Conservation (phyloP, 2,113 vertebrate genomes). For the Clinocottus analis region DNA sequence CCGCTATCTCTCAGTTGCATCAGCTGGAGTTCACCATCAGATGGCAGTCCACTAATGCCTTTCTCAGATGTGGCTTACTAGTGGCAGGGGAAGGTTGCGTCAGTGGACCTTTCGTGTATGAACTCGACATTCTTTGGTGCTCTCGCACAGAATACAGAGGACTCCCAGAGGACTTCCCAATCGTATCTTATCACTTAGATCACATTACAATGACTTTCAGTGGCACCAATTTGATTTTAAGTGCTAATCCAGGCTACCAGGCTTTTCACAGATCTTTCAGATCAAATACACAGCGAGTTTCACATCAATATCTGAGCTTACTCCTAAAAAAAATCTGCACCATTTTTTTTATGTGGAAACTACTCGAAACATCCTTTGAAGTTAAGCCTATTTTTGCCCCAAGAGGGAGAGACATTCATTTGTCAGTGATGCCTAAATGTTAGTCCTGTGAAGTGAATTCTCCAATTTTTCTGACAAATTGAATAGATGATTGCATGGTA, state of each 20-base stretch:
- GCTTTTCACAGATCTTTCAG: slow-evolving; percentile 59
- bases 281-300: slow-evolving; percentile 60
- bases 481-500: slow-evolving; percentile 17
- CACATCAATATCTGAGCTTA: slow-evolving; percentile 52
- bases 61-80: slow-evolving; percentile 67
- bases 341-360: slow-evolving; percentile 37
- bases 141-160: slow-evolving; percentile 37
- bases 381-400: slow-evolving; percentile 54
- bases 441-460: slow-evolving; percentile 27
- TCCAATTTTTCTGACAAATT: slow-evolving; percentile 20
- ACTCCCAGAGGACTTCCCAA: slow-evolving; percentile 47
- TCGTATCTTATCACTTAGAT: slow-evolving; percentile 65
- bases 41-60: slow-evolving; percentile 79
- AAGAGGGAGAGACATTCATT: slow-evolving; percentile 46
- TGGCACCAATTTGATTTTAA: slow-evolving; percentile 57
- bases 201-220: slow-evolving; percentile 66
- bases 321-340: slow-evolving; percentile 28
- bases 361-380: slow-evolving; percentile 60
- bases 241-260: slow-evolving; percentile 63
- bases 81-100: slow-evolving; percentile 67
- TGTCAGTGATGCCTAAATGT: slow-evolving; percentile 44
- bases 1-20: slow-evolving; percentile 67
- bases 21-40: slow-evolving; percentile 77
- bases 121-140: slow-evolving; percentile 28
- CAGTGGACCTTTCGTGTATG: slow-evolving; percentile 62